phyloP scores from a whole-genome alignment of 2,888 invertebrate genomes.

The Caenorhabditis wallacei region DNA sequence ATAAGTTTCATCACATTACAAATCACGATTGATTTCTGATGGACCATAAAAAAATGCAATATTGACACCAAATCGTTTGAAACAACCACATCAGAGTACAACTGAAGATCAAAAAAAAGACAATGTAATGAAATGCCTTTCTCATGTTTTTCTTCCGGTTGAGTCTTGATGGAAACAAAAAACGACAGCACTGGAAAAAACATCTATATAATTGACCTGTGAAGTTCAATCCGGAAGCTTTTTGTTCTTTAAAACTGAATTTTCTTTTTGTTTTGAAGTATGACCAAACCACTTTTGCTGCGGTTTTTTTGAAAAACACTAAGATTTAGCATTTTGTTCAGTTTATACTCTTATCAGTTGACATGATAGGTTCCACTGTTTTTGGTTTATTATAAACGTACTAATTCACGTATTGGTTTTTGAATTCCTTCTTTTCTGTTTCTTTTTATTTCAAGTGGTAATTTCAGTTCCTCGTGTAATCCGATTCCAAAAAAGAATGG shows the following conservation, averaged over 20 bases:
- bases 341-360: background rate
- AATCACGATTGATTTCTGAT: background rate
- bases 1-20: background rate
- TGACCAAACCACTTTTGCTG: background rate
- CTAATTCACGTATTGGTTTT: background rate
- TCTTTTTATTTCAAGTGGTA: background rate
- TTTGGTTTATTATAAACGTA: background rate
- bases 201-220: constrained; percentile 33
- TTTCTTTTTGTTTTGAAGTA: background rate
- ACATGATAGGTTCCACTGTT: background rate
- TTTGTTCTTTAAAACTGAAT: background rate
- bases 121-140: constrained; percentile 45
- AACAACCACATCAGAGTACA: constrained; percentile 44
- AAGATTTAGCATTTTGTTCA: background rate
- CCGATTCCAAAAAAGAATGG: constrained; percentile 1
- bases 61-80: constrained; percentile 3
- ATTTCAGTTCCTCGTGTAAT: constrained; percentile 33
- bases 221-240: constrained; percentile 17
- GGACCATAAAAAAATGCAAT: constrained; percentile 5
- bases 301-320: background rate
- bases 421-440: background rate
- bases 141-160: constrained; percentile 28
- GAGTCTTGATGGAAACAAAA: constrained; percentile 26
- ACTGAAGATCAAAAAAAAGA: constrained; percentile 28
- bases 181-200: constrained; percentile 12